phyloP scores from a whole-genome alignment of 2,888 invertebrate species.

The Euplexia lucipara region DNA sequence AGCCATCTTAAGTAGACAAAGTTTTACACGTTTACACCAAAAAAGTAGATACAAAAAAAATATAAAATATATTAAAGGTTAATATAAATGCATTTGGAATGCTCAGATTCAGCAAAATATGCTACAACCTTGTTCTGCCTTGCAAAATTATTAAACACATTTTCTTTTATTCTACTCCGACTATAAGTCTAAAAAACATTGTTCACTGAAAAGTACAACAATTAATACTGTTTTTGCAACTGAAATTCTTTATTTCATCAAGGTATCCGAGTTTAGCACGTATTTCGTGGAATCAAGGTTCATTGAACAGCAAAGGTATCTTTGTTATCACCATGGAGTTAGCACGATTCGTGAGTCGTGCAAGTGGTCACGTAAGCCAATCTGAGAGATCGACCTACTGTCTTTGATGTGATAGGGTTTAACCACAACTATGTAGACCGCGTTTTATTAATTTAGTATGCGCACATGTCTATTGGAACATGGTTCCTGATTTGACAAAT shows the following conservation, averaged over 20 bases:
- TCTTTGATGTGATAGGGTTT: conserved; percentile 22
- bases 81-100: no score
- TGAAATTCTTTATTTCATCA: conserved; percentile 9
- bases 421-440: conserved; percentile 48
- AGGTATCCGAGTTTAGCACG: conserved; percentile 23
- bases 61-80: no score
- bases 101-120: no score
- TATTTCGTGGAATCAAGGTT: conserved; percentile 54
- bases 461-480: neutral
- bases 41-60: no score
- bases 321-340: conserved; percentile 34
- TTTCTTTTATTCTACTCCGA: neutral
- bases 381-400: conserved; percentile 38
- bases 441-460: neutral
- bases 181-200: neutral
- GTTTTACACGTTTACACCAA: no score
- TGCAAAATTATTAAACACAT: no score
- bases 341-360: conserved; percentile 60
- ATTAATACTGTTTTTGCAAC: neutral
- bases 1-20: no score
- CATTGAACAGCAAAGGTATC: conserved; percentile 40
- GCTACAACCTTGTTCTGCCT: no score
- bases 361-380: conserved; percentile 63
- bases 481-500: conserved; percentile 11
- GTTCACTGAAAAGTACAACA: neutral